Evolutionary conservation across 2,113 vertebrate species (phyloP), one percentile per base, ranked within the genome.

Genomic region (Apaloderma vittatum): DNA sequence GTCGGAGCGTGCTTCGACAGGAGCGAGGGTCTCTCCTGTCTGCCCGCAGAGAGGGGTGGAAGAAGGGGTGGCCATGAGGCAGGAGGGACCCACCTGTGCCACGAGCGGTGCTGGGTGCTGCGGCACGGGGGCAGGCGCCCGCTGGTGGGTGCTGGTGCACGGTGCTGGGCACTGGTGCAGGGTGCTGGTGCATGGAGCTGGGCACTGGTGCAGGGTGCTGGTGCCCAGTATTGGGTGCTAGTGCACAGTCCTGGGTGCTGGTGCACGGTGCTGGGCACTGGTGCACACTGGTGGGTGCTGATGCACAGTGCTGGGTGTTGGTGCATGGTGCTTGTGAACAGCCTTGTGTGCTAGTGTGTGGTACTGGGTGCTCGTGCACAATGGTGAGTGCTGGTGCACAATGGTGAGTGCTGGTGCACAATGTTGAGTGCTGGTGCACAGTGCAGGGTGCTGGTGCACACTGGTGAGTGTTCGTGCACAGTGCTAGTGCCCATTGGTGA

Each of bases 1-100:
- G 32, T 0, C 40, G 5, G 20, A 30, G 30, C 1, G 4, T 11
- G 54, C n/a, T 22, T 48, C 6, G 8, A 15, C 1, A 5, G 24
- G 24, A 66, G 1, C 3, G 46, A 30, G 71, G 29, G 43, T 36
- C 57, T 46, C 13, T 3, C 30, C 48, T 12, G 21, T 6, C 66
- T 43, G 32, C 37, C 45, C 16, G 21, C 19, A 2, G 36, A 32
- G 43, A 26, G 24, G 57, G 63, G 72, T 0, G 18, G 30, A 15
- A 66, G 85, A n/a, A 40, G 40, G 59, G 11, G 58, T 1, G 10
- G 36, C 65, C 0, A 0, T 7, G 51, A 57, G 52, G 51, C 17
- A 23, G 62, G 5, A 21, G 9, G 51, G 16, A 5, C 26, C 32
- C 21, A 6, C 20, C 4, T 29, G 24, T 24, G 52, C 67, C 21